Base-by-base conservation (phyloP, 2,113 vertebrate species). In the Edolisoma coerulescens region DNA sequence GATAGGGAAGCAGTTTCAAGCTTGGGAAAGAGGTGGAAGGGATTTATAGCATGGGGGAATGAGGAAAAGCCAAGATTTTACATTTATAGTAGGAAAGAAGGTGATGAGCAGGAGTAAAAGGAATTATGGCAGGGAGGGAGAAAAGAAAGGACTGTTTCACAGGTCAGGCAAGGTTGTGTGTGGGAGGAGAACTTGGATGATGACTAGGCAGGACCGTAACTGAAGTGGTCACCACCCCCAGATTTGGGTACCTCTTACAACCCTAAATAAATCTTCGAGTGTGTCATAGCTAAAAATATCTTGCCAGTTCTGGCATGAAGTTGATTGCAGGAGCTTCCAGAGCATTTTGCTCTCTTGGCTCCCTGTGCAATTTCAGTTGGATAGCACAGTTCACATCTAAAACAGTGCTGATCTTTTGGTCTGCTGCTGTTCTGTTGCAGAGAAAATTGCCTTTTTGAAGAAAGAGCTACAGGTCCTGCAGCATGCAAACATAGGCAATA, bases 271-370 rank as follows among this genome's bases (percentile, higher is more conserved):
- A 97, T 69, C 45, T 73, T 68, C 45, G 32, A 42, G 52, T 71
- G 54, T 84, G 81, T 61, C 64, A 87, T 75, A 70, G 52, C 78
- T 95, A 88, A 88, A 95, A 90, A 80, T 94, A 85, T 35, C 70
- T 69, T 76, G 45, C 87, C 67, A 71, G 57, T 76, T 78, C 70
- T 91, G 74, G 61, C 91, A 87, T 39, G 44, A 79, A 84, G 42
- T 44, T 79, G 65, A 82, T 79, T 91, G 88, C 80, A 97, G 44
- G 44, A 87, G 65, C 69, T 75, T 91, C 69, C 69, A 89, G 39
- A 69, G 54, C 39, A 45, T 91, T 96, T 83, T 91, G 35, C 42
- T 88, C 78, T 77, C 82, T 86, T 42, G 41, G 75, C 60, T 80
- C 41, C 86, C 44, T 64, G n/a, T 59, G 37, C 12, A 67, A 86